Evolutionary conservation across 2,888 invertebrate genomes (phyloP).

Genomic region (Deilephila porcellus): DNA sequence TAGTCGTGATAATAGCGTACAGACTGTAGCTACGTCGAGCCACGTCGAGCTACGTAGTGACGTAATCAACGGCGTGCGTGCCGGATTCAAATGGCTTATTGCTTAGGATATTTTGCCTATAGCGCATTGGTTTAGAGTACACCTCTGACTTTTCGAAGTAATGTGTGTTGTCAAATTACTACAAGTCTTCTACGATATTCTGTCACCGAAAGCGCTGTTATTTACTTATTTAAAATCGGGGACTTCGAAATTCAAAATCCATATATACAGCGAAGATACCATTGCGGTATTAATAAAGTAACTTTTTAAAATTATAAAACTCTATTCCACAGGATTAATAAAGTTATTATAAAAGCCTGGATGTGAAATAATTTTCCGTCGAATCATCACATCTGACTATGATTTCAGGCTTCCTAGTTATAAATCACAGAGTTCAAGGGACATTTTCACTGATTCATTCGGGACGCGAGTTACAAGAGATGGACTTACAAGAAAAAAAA

Average conservation of each 20-base stretch:
- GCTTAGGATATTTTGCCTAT: no score
- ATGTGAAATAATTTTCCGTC: conserved; percentile 29
- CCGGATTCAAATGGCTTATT: no score
- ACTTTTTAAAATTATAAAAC: background rate
- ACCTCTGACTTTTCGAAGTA: no score
- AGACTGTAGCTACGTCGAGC: background rate
- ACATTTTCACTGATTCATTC: conserved; percentile 48
- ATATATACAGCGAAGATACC: no score
- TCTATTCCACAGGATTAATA: background rate
- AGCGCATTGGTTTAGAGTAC: no score
- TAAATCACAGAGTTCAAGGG: conserved; percentile 53
- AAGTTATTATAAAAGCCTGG: background rate
- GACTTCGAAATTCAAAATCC: no score
- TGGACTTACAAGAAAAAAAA: background rate
- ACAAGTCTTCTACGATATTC: no score
- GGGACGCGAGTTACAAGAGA: background rate
- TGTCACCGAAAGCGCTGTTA: no score
- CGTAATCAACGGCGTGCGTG: background rate
- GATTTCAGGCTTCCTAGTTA: conserved; percentile 38
- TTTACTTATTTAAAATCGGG: no score
- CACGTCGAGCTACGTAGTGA: background rate
- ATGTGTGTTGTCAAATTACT: no score
- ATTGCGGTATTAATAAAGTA: background rate
- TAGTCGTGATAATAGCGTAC: conserved; percentile 26
- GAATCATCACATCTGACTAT: conserved; percentile 30